Conservation (phyloP, 53 echinoderm and acorn worm genomes). For the Antedon mediterranea region DNA sequence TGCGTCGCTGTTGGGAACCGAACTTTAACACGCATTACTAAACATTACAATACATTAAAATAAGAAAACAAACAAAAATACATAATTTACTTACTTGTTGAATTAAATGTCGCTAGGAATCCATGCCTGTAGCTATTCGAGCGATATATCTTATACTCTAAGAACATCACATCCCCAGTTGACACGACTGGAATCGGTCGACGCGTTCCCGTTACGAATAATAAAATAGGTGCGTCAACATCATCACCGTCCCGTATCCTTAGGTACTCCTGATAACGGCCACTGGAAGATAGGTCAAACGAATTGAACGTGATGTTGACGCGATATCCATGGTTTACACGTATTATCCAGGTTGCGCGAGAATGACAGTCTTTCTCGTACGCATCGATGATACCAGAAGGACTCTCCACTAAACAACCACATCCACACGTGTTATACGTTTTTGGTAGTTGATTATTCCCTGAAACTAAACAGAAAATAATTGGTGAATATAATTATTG, state of each 20-base stretch:
- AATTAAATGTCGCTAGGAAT: constrained; percentile 46
- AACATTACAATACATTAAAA: too few species aligned
- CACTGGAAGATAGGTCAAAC: constrained; percentile 40
- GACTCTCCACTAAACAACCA: constrained; percentile 34
- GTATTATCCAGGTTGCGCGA: constrained; percentile 35
- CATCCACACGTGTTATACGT: constrained; percentile 43
- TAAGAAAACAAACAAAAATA: too few species aligned
- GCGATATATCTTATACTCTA: constrained; percentile 58
- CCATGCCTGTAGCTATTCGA: constrained; percentile 37
- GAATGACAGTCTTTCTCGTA: constrained; percentile 34
- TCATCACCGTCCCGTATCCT: constrained; percentile 61
- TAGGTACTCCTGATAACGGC: constrained; percentile 52
- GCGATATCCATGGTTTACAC: constrained; percentile 26
- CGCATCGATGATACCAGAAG: constrained; percentile 39
- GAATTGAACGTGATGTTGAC: constrained; percentile 53
- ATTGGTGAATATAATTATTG: too few species aligned
- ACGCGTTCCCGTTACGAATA: constrained; percentile 69
- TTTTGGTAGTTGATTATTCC: neutral
- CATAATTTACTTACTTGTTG: constrained; percentile 1
- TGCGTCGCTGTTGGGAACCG: too few species aligned
- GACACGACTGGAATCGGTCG: constrained; percentile 52
- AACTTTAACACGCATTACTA: too few species aligned
- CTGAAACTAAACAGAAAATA: too few species aligned
- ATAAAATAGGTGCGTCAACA: constrained; percentile 40
- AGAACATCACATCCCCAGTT: constrained; percentile 39